Conservation (phyloP, 2,888 invertebrate species). For the Aspidapion aeneum region DNA sequence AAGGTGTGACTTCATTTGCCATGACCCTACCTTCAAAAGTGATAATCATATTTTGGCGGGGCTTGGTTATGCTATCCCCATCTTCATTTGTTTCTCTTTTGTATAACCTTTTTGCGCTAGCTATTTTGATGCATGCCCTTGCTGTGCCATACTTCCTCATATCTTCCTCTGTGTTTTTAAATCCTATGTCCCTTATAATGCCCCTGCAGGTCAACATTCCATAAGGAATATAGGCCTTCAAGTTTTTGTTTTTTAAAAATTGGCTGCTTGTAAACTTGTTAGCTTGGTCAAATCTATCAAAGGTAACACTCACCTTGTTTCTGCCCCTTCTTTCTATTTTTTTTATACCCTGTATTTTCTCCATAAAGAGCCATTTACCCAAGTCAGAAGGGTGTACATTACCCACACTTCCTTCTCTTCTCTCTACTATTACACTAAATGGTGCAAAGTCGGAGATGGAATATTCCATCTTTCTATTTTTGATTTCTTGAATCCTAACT, state of each 20-base stretch:
- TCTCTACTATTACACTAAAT: too few relatives aligned
- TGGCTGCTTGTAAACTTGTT: not conserved
- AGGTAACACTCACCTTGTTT: not conserved
- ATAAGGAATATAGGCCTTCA: too few relatives aligned
- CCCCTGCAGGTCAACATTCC: not conserved
- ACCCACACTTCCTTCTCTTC: too few relatives aligned
- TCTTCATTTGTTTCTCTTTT: not conserved
- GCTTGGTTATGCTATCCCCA: too few relatives aligned
- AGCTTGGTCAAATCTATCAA: not conserved
- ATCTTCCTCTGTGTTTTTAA: not conserved
- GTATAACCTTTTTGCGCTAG: not conserved
- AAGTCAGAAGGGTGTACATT: not conserved
- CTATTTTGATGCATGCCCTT: not conserved
- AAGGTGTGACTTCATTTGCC: not conserved
- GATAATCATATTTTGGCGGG: too few relatives aligned
- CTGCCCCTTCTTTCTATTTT: not conserved
- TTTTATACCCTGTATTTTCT: too few relatives aligned
- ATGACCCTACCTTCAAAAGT: not conserved
- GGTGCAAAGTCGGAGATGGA: too few relatives aligned
- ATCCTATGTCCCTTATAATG: not conserved
- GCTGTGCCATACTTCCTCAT: not conserved
- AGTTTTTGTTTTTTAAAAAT: too few relatives aligned
- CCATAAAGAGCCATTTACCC: not conserved
- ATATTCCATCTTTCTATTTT: too few relatives aligned
- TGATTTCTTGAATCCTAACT: too few relatives aligned